Evolutionary conservation across 2,888 invertebrate species (phyloP), one percentile per base, ranked within the genome.

Genomic region (Tetheella fluctuosa): DNA sequence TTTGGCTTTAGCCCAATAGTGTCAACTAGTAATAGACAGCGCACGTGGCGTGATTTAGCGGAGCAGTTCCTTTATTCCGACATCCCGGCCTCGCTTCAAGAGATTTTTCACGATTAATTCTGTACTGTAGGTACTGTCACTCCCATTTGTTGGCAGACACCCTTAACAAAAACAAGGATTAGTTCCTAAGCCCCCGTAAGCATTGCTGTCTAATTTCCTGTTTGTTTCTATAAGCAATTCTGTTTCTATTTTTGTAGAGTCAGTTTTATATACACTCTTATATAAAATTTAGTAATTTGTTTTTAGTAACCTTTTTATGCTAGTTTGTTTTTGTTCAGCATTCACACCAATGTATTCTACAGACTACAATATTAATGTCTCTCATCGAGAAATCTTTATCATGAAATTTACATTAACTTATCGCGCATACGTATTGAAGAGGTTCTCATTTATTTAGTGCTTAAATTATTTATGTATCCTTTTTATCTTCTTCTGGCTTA

Each of bases 71-170:
- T 77, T 80, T 80, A 79, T 75, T 79, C 79, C 70, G 57, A 52
- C 72, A 75, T 82, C 81, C 84, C 72, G 79, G 77, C n/a, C n/a
- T n/a, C n/a, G n/a, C n/a, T 83, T 74, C 74, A 81, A 85, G 81
- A 86, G 88, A 90, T 90, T 91, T 90, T 91, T 89, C 91, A 88
- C 89, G 89, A 91, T 91, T 90, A 91, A 91, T 91, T 90, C 86
- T 86, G 84, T 86, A 82, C 83, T 84, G 84, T 81, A 85, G 81
- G 80, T 77, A 81, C 87, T 90, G 91, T 91, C 92, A 90, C 81
- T 90, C 80, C 85, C 90, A 92, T 91, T 91, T 89, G 91, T 85
- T 84, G 86, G 81, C 88, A 85, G 83, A 77, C 88, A 84, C 89
- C 90, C 91, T 89, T 83, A 84, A 91, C 89, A 87, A 88, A 90